Evolutionary conservation across 2,888 invertebrate genomes (phyloP), one percentile per base, ranked within the genome.

Genomic region (Athalia cordata): DNA sequence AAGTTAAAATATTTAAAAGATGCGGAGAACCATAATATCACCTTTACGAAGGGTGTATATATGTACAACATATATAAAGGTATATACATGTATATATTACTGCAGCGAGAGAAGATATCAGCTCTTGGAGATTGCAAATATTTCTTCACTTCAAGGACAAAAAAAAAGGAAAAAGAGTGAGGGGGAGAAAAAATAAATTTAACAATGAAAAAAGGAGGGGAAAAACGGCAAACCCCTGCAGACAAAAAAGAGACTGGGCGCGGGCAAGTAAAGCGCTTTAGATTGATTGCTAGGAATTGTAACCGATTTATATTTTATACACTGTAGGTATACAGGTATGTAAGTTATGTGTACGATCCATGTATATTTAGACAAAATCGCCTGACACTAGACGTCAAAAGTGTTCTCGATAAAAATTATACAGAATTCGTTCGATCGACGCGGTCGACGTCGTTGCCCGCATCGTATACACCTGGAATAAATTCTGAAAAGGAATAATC

Each of bases 251-350:
- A 9, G 11, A 55, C 11, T 55, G 55, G 55, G 55, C 55, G 55
- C n/a, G 55, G 55, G 55, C 55, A 4, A 65, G 47, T 3, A 13
- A 65, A 65, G n/a, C 49, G 47, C 45, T 65, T 6, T 45, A 65
- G 49, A 65, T 65, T 65, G 65, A 65, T 65, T 47, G 65, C 65
- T 11, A 45, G 65, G 11, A 65, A 65, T 65, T 43, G 11, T n/a
- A 65, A 65, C 47, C 65, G n/a, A 65, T 45, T 65, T 45, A 47
- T 15, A 8, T 4, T 9, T 29, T 29, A 29, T 29, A 29, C 29
- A 29, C 29, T 29, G 2, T 29, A 29, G 29, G 29, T 29, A 29
- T 29, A 29, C 29, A 29, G 29, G 29, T 29, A 29, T 29, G 29
- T 29, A 29, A 29, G 29, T 29, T 29, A 29, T 29, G 29, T 29